A percentile compares a stretch with the other conserved stretches of the same genome.
phyloP scores from a whole-genome alignment of 2,113 vertebrate species.

The Vombatus ursinus region DNA sequence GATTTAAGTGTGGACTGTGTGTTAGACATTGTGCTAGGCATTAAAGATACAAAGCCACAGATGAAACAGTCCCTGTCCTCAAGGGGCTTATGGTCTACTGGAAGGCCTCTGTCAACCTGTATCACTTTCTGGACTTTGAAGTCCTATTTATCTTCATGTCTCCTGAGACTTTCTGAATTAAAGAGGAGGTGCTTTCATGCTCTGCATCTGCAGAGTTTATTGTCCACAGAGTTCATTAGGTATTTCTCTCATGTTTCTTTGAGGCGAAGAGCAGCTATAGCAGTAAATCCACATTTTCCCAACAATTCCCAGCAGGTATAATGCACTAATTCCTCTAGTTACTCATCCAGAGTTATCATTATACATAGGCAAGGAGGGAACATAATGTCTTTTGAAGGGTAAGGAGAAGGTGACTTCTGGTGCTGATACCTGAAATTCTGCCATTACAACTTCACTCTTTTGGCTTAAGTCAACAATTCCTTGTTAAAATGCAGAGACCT shows the following conservation, averaged over 20 bases:
- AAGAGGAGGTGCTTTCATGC: neutral
- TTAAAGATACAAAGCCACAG: neutral
- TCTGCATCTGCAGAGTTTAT: neutral
- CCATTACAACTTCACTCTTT: neutral
- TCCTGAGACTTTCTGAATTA: neutral
- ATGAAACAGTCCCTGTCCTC: neutral
- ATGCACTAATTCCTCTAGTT: neutral
- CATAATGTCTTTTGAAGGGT: neutral
- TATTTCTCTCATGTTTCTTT: neutral
- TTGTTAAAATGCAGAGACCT: neutral
- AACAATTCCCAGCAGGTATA: neutral
- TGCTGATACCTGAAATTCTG: neutral
- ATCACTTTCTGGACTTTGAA: neutral
- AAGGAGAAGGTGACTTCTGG: neutral
- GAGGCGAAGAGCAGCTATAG: neutral
- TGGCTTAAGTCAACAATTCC: neutral
- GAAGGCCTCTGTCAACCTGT: neutral
- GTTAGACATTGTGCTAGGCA: neutral
- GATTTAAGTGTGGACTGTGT: neutral
- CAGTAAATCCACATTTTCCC: neutral
- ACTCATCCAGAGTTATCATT: neutral
- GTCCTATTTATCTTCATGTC: neutral
- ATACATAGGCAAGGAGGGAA: neutral
- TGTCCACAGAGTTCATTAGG: neutral
- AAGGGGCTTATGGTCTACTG: neutral